Evolutionary conservation across 2,113 vertebrate species (phyloP), one percentile per base, ranked within the genome.

Genomic region (Eleginops maclovinus): DNA sequence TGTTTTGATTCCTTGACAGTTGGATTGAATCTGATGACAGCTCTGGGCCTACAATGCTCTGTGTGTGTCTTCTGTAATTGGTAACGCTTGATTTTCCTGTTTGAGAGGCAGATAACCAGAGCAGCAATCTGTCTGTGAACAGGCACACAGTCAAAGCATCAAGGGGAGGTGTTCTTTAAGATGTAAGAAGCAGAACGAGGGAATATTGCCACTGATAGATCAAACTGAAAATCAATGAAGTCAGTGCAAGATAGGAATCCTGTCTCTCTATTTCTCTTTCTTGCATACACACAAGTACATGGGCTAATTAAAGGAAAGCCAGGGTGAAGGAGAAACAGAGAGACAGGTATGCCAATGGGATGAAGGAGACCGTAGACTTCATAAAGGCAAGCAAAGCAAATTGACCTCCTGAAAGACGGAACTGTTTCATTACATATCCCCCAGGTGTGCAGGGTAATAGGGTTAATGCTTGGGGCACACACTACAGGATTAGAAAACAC

Each of bases 381-480:
- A 90, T 89, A 84, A 91, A 89, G 88, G 47, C 86, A 89, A 82
- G 81, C 17, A 15, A 36, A 86, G 83, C 79, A 83, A 87, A 92
- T 89, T 92, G 92, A 93, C 89, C 90, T 76, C 79, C 58, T 86
- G 92, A 90, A 91, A 89, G 86, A 91, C 71, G 84, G 88, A 92
- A 89, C 75, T 81, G 86, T 91, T 91, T 91, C 89, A 93, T 92
- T 91, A 91, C 87, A 88, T 8, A 75, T 89, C 91, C 79, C 75
- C 53, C 0, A 75, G 87, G 87, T 28, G 17, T 55, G 69, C 73
- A 76, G 82, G 84, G 83, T 93, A 93, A 92, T 91, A 84, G 89
- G 92, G 91, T 85, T 91, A 90, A 91, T 88, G 81, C 82, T 79
- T 8, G 67, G 87, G 84, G 72, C 87, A 76, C 68, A 63, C 71